Base-by-base conservation (phyloP, 2,888 invertebrate genomes). In the Eilema depressum region DNA sequence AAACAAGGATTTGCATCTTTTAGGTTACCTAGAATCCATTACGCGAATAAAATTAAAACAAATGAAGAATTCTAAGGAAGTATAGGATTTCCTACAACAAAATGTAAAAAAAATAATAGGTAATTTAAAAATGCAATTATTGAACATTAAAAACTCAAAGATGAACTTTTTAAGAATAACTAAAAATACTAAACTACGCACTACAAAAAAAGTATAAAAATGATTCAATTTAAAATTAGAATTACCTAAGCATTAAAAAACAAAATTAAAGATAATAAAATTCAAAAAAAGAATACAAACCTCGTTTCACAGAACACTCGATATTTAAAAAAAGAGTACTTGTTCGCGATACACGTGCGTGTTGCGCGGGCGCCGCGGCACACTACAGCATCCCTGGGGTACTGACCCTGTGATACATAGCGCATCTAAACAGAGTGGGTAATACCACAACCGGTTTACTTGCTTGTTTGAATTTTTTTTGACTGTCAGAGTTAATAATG, bases 351-450 rank as follows among this genome's bases (percentile, higher is more conserved):
- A 69, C 75, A 75, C 81, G 82, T 83, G 79, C 81, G 77, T 74
- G 70, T 69, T 77, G 79, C 77, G 83, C 83, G 70, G 73, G 83
- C 83, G 79, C 83, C 71, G 68, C 69, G 74, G 70, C 71, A 73
- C 72, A 81, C 81, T 81, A 81, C 81, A 81, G 81, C 83, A 81
- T 81, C 81, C 81, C 72, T 73, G 77, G 81, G 81, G 67, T 79
- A 83, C 63, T 81, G 81, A 81, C 81, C 79, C 81, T 70, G 66
- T 68, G 33, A 11, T 30, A 28, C 62, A 63, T 68, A 61, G 11
- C 0, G 60, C 68, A 73, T 69, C 47, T 67, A 25, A 30, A 62
- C 4, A 66, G 72, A 78, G 79, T 23, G 68, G 74, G 7, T 76
- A 71, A 70, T 74, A 82, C 83, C 80, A 28, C 8, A 60, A 73